Base-by-base conservation (phyloP, 2,113 vertebrate species). In the Alethe castanea region DNA sequence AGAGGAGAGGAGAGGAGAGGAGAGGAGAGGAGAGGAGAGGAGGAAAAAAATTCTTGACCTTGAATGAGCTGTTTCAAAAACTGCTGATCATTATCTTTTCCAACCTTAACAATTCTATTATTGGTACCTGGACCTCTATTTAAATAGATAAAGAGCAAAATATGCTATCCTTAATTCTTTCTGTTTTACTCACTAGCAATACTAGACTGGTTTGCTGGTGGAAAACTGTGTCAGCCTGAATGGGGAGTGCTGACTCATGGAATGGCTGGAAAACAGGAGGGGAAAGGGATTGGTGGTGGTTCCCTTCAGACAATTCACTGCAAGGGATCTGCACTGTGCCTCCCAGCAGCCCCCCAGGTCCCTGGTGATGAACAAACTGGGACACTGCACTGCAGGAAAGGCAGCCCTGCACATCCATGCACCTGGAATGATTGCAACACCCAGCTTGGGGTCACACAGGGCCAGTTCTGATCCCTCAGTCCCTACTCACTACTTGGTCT, bases 71-170 rank as follows among this genome's bases (percentile, higher is more conserved):
- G 40, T 20, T 59, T 38, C 38, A 65, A 62, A 78, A 87, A 4
- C 44, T 54, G 33, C 36, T 47, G 69, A 4, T 61, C 38, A 10
- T 40, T 33, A 54, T 35, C 19, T 76, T 67, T 67, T 31, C n/a
- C 61, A 60, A 5, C 40, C 9, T 31, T n/a, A 52, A 81, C 0
- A 0, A 38, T 9, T 52, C 28, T 5, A 0, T 24, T 16, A n/a
- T 53, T 50, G 35, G 35, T 35, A 26, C 8, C 67, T 47, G 50
- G 26, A 38, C 35, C 50, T 84, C 14, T 35, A 8, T 57, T 53
- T 23, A 44, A 70, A 64, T 5, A 33, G 26, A 25, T 18, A 48
- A 11, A 23, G 28, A 65, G 33, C 1, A 5, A 81, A 60, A 40
- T 8, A 2, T 3, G 18, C 2, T 53, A 3, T 22, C 45, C 8